These are phyloP conservation scores for Liodrosophila aerea DNA, from an alignment of 2,888 invertebrate genomes.

Conservation along the genomic window DNA sequence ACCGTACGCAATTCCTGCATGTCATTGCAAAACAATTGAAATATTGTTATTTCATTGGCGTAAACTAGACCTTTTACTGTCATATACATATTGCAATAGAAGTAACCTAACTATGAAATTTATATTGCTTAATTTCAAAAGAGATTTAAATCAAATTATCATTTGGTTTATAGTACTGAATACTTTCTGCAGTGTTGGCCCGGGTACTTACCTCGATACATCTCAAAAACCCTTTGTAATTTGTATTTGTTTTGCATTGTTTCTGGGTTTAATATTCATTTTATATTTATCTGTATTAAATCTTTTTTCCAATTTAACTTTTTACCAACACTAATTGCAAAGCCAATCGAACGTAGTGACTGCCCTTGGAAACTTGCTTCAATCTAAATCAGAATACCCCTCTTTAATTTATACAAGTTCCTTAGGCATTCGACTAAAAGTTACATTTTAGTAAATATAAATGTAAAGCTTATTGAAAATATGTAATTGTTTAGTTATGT, in stretches of 20 bases:
- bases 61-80: conserved; percentile 13
- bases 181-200: conserved; percentile 30
- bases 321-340: conserved; percentile 55
- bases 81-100: conserved; percentile 38
- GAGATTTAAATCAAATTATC: conserved; percentile 54
- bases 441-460: conserved; percentile 43
- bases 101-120: conserved; percentile 65
- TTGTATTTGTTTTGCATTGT: conserved; percentile 35
- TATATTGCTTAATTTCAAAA: conserved; percentile 47
- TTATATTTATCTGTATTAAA: conserved; percentile 27
- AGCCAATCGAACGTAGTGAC: conserved; percentile 57
- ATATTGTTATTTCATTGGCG: no score
- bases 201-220: conserved; percentile 70
- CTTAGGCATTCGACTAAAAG: conserved; percentile 43
- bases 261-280: conserved; percentile 21
- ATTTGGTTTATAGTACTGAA: conserved; percentile 47
- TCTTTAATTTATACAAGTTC: conserved; percentile 30
- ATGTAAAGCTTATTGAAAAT: conserved; percentile 53
- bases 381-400: conserved; percentile 2
- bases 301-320: conserved; percentile 33
- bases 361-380: conserved; percentile 47
- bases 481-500: conserved; percentile 47
- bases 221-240: conserved; percentile 39
- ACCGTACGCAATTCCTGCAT: conserved; percentile 81
- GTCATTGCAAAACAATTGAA: conserved; percentile 52